Conservation (phyloP, 2,888 invertebrate species). For the Drosophila fungiperda region DNA sequence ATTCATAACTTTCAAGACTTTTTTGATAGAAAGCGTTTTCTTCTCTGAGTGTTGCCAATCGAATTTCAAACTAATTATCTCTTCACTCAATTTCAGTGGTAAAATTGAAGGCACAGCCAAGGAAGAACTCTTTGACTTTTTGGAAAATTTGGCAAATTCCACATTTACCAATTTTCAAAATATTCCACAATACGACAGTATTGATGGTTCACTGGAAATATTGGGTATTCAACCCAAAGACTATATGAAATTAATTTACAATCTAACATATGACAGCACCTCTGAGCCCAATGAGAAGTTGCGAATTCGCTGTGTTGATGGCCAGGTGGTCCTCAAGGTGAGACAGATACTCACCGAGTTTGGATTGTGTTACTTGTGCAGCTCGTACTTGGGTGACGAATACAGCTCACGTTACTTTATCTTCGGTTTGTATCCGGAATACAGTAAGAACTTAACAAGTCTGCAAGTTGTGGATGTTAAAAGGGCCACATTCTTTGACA, state of each 20-base stretch:
- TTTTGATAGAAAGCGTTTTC: neutral
- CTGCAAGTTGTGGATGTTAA: slow-evolving; percentile 38
- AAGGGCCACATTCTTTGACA: slow-evolving; percentile 76
- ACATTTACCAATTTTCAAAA: slow-evolving; percentile 83
- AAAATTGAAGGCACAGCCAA: slow-evolving; percentile 44
- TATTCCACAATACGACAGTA: slow-evolving; percentile 73
- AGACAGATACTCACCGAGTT: slow-evolving; percentile 84
- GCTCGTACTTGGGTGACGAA: slow-evolving; percentile 65
- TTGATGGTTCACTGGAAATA: slow-evolving; percentile 69
- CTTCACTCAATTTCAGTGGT: slow-evolving; percentile 12
- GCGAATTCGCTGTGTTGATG: slow-evolving; percentile 69
- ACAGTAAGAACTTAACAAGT: slow-evolving; percentile 24
- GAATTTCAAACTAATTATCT: neutral
- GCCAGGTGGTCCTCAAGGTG: slow-evolving; percentile 56
- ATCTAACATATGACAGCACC: slow-evolving; percentile 79
- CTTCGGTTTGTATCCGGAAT: slow-evolving; percentile 67
- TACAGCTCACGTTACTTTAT: slow-evolving; percentile 78
- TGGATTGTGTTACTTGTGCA: slow-evolving; percentile 83
- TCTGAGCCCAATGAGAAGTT: slow-evolving; percentile 48
- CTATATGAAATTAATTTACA: slow-evolving; percentile 84
- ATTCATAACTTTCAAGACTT: neutral
- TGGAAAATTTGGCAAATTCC: slow-evolving; percentile 84
- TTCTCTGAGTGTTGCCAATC: neutral
- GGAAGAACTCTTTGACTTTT: slow-evolving; percentile 64
- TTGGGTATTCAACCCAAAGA: slow-evolving; percentile 73